Percentiles rank a stretch among this genome's conserved stretches.
phyloP scores from a whole-genome alignment of 2,888 invertebrate species.

The Tipula helvola region DNA sequence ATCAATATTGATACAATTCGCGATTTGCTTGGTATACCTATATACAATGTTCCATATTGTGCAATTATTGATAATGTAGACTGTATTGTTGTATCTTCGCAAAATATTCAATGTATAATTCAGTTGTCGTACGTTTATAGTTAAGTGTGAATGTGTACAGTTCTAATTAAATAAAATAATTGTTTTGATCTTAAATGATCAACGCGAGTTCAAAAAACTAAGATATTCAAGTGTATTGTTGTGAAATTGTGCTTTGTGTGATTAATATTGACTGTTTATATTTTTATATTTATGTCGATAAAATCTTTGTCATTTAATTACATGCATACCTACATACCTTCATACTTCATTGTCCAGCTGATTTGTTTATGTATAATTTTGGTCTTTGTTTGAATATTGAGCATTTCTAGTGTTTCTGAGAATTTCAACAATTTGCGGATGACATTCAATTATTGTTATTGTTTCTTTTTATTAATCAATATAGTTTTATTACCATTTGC shows the following conservation, averaged over 20 bases:
- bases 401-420: background rate
- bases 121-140: background rate
- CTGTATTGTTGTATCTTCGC: background rate
- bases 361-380: background rate
- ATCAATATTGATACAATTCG: too few species aligned
- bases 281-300: background rate
- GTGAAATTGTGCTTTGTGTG: background rate
- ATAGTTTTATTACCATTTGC: too few species aligned
- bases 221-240: background rate
- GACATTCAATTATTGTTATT: background rate
- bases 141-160: background rate
- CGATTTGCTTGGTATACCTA: too few species aligned
- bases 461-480: background rate
- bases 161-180: background rate
- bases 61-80: too few species aligned
- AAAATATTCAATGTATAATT: background rate
- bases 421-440: background rate
- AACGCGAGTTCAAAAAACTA: background rate
- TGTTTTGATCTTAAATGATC: background rate
- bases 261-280: background rate
- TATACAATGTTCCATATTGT: too few species aligned
- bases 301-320: background rate
- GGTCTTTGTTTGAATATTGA: background rate
- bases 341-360: background rate
- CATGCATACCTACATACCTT: background rate